These are phyloP conservation scores for Andrena trimmerana DNA, from an alignment of 2,888 invertebrate species.

Conservation along the genomic window DNA sequence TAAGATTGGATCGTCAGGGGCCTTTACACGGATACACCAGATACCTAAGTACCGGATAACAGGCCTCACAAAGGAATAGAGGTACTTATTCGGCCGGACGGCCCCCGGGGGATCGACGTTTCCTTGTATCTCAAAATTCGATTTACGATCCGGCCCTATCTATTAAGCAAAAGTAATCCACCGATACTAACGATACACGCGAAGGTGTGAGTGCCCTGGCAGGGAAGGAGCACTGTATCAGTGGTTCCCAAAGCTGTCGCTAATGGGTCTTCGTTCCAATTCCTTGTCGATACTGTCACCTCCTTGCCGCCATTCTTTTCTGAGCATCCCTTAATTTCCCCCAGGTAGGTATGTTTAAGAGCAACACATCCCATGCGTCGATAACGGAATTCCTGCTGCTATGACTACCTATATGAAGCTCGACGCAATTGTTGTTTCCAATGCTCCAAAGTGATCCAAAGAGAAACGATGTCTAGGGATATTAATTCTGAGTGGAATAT, in stretches of 20 bases:
- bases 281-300: slow-evolving; percentile 11
- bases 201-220: not conserved
- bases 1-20: slow-evolving; percentile 83
- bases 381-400: not conserved
- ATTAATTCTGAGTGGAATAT: slow-evolving; percentile 12
- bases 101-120: slow-evolving; percentile 52
- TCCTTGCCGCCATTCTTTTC: not conserved
- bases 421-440: not conserved
- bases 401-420: not conserved
- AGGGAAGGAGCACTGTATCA: slow-evolving; percentile 16
- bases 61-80: slow-evolving; percentile 71
- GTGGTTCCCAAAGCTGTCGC: slow-evolving; percentile 37
- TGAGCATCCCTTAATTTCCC: not conserved
- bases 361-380: not conserved
- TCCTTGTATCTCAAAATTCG: slow-evolving; percentile 59
- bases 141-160: slow-evolving; percentile 57
- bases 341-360: not conserved
- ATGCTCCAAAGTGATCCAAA: not conserved
- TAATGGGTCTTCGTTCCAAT: slow-evolving; percentile 34
- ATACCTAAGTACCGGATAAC: slow-evolving; percentile 81
- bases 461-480: not conserved
- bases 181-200: slow-evolving; percentile 23
- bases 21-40: slow-evolving; percentile 77
- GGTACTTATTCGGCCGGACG: slow-evolving; percentile 40
- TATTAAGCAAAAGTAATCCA: slow-evolving; percentile 46